Evolutionary conservation across 2,888 invertebrate species (phyloP).

Genomic region (Rosalia funebris): DNA sequence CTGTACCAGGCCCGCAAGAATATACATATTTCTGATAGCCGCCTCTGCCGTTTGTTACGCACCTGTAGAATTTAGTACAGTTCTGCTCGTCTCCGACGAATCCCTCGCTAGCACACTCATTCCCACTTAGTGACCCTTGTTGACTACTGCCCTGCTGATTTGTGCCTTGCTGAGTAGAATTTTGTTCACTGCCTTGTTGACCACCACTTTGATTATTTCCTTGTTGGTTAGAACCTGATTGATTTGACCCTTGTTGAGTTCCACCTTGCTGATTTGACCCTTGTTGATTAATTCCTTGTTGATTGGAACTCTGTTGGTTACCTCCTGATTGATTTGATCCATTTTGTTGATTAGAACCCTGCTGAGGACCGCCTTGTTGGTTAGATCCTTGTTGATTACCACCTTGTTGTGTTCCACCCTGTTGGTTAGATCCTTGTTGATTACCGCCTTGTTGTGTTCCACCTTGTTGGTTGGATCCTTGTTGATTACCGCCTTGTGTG

Average conservation of each 20-base stretch:
- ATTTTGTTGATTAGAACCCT: constrained; percentile 37
- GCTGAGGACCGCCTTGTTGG: constrained; percentile 29
- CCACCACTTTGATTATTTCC: constrained; percentile 53
- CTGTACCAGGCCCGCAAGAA: constrained; percentile 78
- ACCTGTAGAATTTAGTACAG: constrained; percentile 81
- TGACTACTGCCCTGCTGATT: constrained; percentile 30
- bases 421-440: constrained; percentile 32
- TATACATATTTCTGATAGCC: constrained; percentile 75
- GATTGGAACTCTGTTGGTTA: constrained; percentile 26
- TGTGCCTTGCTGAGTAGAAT: constrained; percentile 30
- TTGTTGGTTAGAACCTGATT: constrained; percentile 21
- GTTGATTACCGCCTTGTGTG: constrained; percentile 20
- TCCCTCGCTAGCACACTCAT: constrained; percentile 71
- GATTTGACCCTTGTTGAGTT: constrained; percentile 32
- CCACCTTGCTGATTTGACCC: constrained; percentile 20
- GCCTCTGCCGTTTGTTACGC: constrained; percentile 72
- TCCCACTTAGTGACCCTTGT: constrained; percentile 47
- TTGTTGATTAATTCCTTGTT: too few relatives aligned
- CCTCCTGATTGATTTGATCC: constrained; percentile 38
- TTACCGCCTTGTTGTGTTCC: constrained; percentile 42
- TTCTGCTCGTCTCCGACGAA: constrained; percentile 75
- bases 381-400: constrained; percentile 20
- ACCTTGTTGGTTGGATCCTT: constrained; percentile 9
- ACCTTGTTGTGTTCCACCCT: constrained; percentile 40
- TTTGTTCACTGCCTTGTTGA: constrained; percentile 26